Evolutionary conservation across 35 echinoderm and acorn worm genomes (phyloP), one percentile per base, ranked within the genome.

Genomic region (Lytechinus pictus): DNA sequence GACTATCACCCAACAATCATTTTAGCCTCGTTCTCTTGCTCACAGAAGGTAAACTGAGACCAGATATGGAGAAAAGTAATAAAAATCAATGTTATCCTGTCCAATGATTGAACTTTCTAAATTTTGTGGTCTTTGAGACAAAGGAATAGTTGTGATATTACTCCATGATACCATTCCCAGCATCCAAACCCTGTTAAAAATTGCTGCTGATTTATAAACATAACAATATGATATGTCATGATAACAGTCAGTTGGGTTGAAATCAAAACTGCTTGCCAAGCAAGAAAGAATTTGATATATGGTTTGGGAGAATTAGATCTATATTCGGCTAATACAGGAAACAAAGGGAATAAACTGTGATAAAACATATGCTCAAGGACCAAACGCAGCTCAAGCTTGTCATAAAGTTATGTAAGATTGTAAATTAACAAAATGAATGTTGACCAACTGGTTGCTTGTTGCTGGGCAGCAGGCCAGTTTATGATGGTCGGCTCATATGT

Each of bases 371-470:
- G 88, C 88, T 21, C 88, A 90, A 90, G 88, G 88, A 21, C 27
- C 29, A 10, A 10, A 10, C 9, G 14, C 4, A 51, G 88, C 92
- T 24, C 27, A n/a, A 10, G 54, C 88, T 54, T 57, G 92, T 24
- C 92, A 93, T 93, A 93, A 93, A 93, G 92, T 93, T 93, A 93
- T 93, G 92, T 93, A 93, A 93, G 92, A 54, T 93, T 57, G 54
- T 93, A 33, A 93, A 19, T 57, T 55, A 57, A 54, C 92, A 93
- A 33, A 90, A 93, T 93, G 55, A 55, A 57, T 93, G 92, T 93
- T 93, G 92, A 93, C 92, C 92, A 93, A 93, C 52, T 93, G 92
- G 54, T 93, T 19, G 56, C 56, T 58, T 5, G 92, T 93, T 93
- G 92, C 92, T 93, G 53, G 92, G 92, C 54, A 57, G 88, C 28